phyloP scores from a whole-genome alignment of 2,888 invertebrate species.

The Caenorhabditis panamensis region DNA sequence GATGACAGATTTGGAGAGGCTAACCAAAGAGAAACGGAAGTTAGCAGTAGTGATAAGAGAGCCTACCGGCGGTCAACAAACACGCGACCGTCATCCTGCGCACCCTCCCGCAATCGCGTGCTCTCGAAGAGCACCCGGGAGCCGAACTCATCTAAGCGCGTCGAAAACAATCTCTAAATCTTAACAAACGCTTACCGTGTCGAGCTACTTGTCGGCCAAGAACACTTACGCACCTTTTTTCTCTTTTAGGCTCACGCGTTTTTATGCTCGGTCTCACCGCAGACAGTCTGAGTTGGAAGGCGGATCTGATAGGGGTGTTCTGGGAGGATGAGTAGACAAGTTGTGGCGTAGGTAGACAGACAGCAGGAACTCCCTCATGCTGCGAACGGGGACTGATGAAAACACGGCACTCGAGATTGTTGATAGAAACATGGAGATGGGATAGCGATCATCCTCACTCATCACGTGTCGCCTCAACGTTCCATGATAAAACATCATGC shows the following conservation, averaged over 20 bases:
- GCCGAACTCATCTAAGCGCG: slow-evolving; percentile 57
- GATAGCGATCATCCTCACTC: slow-evolving; percentile 1
- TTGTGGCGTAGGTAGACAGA: slow-evolving; percentile 17
- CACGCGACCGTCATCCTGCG: slow-evolving; percentile 41
- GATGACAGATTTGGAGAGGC: slow-evolving; percentile 44
- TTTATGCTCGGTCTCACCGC: background rate
- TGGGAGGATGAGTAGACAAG: slow-evolving; percentile 13
- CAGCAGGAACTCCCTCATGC: slow-evolving; percentile 5
- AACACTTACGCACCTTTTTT: slow-evolving; percentile 52
- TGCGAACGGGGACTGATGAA: slow-evolving; percentile 1
- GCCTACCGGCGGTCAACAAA: slow-evolving; percentile 57
- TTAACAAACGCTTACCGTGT: slow-evolving; percentile 64
- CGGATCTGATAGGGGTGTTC: slow-evolving; percentile 3
- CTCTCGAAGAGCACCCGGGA: slow-evolving; percentile 41
- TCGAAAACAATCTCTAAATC: slow-evolving; percentile 61
- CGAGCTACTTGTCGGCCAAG: slow-evolving; percentile 63
- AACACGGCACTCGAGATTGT: slow-evolving; percentile 34
- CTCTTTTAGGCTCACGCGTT: slow-evolving; percentile 17
- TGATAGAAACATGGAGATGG: slow-evolving; percentile 16
- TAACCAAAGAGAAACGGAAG: slow-evolving; percentile 56
- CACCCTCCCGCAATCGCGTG: slow-evolving; percentile 44
- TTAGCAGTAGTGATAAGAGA: slow-evolving; percentile 62
- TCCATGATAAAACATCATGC: background rate
- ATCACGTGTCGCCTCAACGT: background rate
- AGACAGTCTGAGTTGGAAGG: background rate